Evolutionary conservation across 2,797 vertebrate species (phyloP), one percentile per base, ranked within the genome.

Genomic region (Oceanodroma leucorhoa): DNA sequence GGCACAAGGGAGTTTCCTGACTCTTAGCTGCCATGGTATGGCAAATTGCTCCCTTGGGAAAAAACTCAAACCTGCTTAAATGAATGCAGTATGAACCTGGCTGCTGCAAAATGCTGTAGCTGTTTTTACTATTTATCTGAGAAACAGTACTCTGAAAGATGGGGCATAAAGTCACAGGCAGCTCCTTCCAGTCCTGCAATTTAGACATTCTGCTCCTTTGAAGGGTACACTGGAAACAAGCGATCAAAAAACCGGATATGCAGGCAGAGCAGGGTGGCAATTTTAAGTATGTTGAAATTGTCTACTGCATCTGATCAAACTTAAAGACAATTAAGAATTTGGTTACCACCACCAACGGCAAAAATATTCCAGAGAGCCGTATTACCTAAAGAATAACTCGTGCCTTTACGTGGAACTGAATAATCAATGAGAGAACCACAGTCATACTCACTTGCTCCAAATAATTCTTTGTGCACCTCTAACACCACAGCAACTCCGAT

Each of bases 401-500:
- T 2, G 26, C 40, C 51, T 62, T 48, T 23, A 50, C 0, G 0
- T 4, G 53, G 60, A 71, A 41, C n/a, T 16, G n/a, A 38, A 2
- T 1, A 24, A 38, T 9, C 27, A 9, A 1, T 0, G 24, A 14
- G n/a, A 32, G 27, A 16, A 29, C 61, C 54, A 3, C 0, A 0
- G 72, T 1, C 19, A 1, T 48, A 97, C 98, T 98, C 93, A 99
- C 99, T 98, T 80, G 98, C 97, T 91, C 98, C 98, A 97, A 99
- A 99, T n/a, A 98, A 65, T 89, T 99, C 99, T 93, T 99, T 99
- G 96, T 99, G 99, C 96, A 99, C 98, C 96, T 99, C 99, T 85
- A 99, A 95, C 92, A 99, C 98, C 41, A 99, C 98, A 10, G 99
- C 99, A 1, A 99, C 99, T 4, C 99, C 99, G 32, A 99, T 99